Base-by-base conservation (phyloP, 2,888 invertebrate genomes). In the Glaucopsyche alexis region DNA sequence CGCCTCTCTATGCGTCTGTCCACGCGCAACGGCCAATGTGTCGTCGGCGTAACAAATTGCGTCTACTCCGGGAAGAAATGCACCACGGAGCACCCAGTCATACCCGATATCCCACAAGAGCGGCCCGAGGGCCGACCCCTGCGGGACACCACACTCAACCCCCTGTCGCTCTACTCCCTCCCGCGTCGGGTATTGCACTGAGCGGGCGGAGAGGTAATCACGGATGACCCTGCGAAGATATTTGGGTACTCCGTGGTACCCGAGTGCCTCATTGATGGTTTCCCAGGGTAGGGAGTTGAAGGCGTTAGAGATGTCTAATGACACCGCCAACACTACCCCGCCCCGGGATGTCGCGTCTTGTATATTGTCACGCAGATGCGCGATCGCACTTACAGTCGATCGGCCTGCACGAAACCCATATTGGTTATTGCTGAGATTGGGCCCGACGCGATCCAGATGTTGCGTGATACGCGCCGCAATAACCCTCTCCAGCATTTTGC, bases 71-170 rank as follows among this genome's bases (percentile, higher is more conserved):
- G 16, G 52, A 3, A 16, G 16, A 16, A 4, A 16, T 2, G 52
- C 52, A 9, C 38, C 65, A n/a, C 65, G 40, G 0, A 65, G 65
- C 7, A 40, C 65, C 7, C 6, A 14, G 42, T 65, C 40, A 8
- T n/a, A n/a, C 0, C 65, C 65, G 2, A 65, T 9, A n/a, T 65
- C 19, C 65, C 65, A 40, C 65, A 65, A 40, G 16, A 8, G 11
- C 60, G 69, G 50, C 60, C 70, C 65, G n/a, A 65, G 65, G 7
- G 65, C 7, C 65, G 65, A 65, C 1, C 65, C 40, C n/a, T 65
- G 65, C 0, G 65, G 65, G 19, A 65, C 65, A 5, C 65, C 40
- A 8, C 14, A 65, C n/a, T n/a, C 65, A 0, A 65, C 40, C 5
- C n/a, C 65, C 3, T 1, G 3, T n/a, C n/a, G n/a, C n/a, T n/a